A percentile compares a stretch with the other conserved stretches of the same genome.
Conservation (phyloP, 2,888 invertebrate genomes). For the Ephialtes manifestator region DNA sequence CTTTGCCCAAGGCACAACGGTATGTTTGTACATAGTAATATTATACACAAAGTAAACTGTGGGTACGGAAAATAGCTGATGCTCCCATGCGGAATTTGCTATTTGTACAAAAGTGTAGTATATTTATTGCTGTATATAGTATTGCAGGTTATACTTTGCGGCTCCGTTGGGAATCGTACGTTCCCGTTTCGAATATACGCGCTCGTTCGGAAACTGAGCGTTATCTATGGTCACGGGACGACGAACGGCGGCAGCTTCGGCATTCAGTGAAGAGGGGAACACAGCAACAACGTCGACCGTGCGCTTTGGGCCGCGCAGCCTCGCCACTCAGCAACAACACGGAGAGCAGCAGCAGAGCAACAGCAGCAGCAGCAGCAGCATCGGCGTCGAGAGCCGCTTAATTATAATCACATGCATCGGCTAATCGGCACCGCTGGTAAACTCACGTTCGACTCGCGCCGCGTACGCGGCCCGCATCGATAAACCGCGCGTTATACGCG, state of each 20-base stretch:
- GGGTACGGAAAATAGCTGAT: conserved; percentile 20
- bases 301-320: conserved; percentile 12
- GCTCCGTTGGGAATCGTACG: conserved; percentile 59
- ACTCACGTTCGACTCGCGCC: conserved; percentile 58
- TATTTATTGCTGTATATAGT: neutral
- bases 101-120: neutral
- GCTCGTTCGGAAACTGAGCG: conserved; percentile 47
- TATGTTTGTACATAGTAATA: no score
- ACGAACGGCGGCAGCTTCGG: neutral
- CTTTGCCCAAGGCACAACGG: no score
- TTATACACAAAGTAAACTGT: neutral
- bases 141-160: conserved; percentile 39
- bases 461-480: conserved; percentile 63
- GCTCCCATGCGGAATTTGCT: conserved; percentile 20
- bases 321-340: conserved; percentile 42
- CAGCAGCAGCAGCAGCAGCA: conserved; percentile 42
- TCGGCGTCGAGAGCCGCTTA: conserved; percentile 64
- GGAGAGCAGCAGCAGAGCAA: conserved; percentile 37
- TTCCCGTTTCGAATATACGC: conserved; percentile 46
- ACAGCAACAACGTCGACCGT: neutral
- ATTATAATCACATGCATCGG: conserved; percentile 69
- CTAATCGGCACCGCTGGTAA: conserved; percentile 65
- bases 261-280: neutral
- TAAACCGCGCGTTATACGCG: conserved; percentile 42
- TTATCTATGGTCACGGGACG: conserved; percentile 43